A percentile compares a stretch with the other conserved stretches of the same genome.
phyloP scores from a whole-genome alignment of 2,797 vertebrate species.

The Periparus ater region DNA sequence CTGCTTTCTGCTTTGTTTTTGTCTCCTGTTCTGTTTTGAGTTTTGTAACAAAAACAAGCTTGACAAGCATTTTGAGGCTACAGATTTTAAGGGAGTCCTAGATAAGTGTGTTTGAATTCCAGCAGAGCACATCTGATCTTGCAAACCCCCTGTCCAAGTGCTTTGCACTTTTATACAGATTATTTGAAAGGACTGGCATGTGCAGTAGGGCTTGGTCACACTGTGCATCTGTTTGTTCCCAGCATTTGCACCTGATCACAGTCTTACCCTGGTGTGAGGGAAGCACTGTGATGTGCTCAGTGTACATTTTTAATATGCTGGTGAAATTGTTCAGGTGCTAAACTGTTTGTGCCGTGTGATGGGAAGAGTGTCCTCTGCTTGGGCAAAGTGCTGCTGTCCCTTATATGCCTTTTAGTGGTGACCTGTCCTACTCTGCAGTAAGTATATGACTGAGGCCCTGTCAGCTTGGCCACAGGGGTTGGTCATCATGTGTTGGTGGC shows the following conservation, averaged over 20 bases:
- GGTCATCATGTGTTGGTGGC: background rate
- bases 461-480: background rate
- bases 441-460: background rate
- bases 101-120: background rate
- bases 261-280: background rate
- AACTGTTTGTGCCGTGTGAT: background rate
- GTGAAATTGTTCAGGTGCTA: background rate
- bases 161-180: background rate
- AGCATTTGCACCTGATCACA: background rate
- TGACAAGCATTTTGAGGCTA: slow-evolving; percentile 38
- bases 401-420: background rate
- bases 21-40: background rate
- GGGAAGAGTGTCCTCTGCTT: background rate
- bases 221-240: background rate
- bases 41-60: background rate
- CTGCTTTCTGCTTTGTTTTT: slow-evolving; percentile 4
- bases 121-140: background rate
- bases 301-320: background rate
- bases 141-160: background rate
- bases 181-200: background rate
- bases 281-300: background rate
- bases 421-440: background rate
- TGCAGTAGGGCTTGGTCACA: background rate
- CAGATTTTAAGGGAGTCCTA: background rate
- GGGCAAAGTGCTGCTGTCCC: background rate